Base-by-base conservation (phyloP, 1,140 invertebrate genomes). In the Nixonia krombeini region DNA sequence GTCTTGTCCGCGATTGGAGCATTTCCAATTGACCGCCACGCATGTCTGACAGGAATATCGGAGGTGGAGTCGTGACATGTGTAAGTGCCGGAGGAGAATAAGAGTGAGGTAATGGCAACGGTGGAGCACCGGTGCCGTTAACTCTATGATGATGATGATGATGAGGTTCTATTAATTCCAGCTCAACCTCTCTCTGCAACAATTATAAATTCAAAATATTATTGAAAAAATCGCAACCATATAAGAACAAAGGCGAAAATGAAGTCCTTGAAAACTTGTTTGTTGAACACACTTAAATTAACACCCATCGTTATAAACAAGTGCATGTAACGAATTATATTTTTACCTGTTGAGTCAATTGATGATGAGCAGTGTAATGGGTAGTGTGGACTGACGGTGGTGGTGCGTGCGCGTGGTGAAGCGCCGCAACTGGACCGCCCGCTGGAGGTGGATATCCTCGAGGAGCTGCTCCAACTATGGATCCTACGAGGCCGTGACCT, bases 31-130 rank as follows among this genome's bases (percentile, higher is more conserved):
- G 86, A 61, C 70, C 83, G 47, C 73, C 77, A 18, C 84, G 81
- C 1, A 83, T 77, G 42, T 88, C 85, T 3, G 88, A 86, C 16
- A 89, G 75, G 72, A 90, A 89, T 53, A 89, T 83, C 29, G 87
- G 85, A 12, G 86, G 79, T 23, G 87, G 82, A 44, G 86, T 83
- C 23, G 86, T 81, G 6, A 87, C 85, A 59, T 81, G 82, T 6
- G 82, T 61, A 4, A 84, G 53, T 15, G 82, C 67, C n/a, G 80
- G 83, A 3, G 86, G 85, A 9, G 78, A 83, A 37, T 81, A 84
- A n/a, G 80, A 81, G 18, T 80, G 73, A n/a, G 82, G 86, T 70
- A 85, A 79, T 41, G 79, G 82, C 64, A 82, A 73, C 47, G 74
- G 85, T 38, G 72, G 78, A 13, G 77, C 76, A 16, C 80, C 77